These are phyloP conservation scores for Autographa gamma DNA, from an alignment of 2,888 invertebrate species.

Conservation along the genomic window DNA sequence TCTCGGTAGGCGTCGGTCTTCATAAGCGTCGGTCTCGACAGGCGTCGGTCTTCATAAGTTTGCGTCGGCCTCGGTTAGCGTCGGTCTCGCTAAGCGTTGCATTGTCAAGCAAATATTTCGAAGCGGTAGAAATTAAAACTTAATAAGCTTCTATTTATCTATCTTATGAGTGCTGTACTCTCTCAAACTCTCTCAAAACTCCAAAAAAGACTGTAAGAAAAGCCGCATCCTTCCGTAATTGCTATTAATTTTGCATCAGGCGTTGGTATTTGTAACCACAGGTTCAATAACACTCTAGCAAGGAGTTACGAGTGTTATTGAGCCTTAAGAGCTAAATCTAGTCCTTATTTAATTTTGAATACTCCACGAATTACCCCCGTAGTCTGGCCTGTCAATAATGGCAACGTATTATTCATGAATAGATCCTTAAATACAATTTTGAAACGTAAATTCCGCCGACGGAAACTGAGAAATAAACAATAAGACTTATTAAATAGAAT, in stretches of 20 bases:
- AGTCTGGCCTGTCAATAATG: neutral
- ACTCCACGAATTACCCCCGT: neutral
- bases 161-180: neutral
- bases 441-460: neutral
- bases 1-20: too few species aligned
- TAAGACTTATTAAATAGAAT: neutral
- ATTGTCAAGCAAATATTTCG: too few species aligned
- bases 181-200: neutral
- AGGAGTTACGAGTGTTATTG: too few species aligned
- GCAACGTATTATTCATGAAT: neutral
- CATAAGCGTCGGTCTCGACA: too few species aligned
- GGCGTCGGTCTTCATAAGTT: too few species aligned
- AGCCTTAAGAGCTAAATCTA: constrained; percentile 2
- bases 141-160: too few species aligned
- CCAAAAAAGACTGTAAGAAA: neutral
- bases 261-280: constrained; percentile 5
- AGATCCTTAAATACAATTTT: neutral
- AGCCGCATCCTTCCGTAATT: constrained; percentile 14
- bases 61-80: too few species aligned
- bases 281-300: neutral
- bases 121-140: too few species aligned
- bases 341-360: constrained; percentile 1
- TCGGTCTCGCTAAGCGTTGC: too few species aligned
- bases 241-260: constrained; percentile 20
- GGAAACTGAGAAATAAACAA: neutral